Conservation (phyloP, 2,888 invertebrate genomes). For the Dasypogon diadema region DNA sequence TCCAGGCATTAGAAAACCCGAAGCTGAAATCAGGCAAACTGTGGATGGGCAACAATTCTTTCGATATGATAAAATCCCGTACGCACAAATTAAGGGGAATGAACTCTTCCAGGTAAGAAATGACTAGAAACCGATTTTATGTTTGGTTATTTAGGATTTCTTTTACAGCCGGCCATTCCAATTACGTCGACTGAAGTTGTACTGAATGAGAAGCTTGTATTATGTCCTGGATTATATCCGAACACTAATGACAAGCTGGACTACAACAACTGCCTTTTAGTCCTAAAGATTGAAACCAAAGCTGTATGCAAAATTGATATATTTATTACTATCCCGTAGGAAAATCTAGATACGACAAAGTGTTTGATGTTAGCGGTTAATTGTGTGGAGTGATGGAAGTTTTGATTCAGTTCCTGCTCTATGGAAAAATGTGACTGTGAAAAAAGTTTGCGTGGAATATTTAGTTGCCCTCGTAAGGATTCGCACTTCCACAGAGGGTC, state of each 20-base stretch:
- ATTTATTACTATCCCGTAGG: too few species aligned
- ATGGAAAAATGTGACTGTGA: too few species aligned
- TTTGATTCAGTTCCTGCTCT: too few species aligned
- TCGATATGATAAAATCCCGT: background rate
- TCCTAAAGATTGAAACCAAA: conserved; percentile 14
- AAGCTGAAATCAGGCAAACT: background rate
- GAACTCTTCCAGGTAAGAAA: background rate
- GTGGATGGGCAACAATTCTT: background rate
- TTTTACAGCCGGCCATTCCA: background rate
- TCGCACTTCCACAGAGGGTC: too few species aligned
- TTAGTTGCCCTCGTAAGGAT: too few species aligned
- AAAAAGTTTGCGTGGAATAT: too few species aligned
- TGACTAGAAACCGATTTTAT: too few species aligned
- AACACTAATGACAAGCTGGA: background rate
- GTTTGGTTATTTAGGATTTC: background rate
- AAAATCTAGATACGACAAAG: too few species aligned
- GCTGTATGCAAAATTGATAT: background rate
- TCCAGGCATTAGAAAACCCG: background rate
- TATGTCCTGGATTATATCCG: background rate
- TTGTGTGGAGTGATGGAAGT: too few species aligned
- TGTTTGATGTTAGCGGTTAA: too few species aligned
- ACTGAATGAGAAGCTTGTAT: background rate
- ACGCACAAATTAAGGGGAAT: background rate
- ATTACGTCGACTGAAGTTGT: background rate
- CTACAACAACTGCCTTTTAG: background rate